A percentile compares a stretch with the other conserved stretches of the same genome.
Conservation (phyloP, 2,888 invertebrate species). For the Drosophila leonis region DNA sequence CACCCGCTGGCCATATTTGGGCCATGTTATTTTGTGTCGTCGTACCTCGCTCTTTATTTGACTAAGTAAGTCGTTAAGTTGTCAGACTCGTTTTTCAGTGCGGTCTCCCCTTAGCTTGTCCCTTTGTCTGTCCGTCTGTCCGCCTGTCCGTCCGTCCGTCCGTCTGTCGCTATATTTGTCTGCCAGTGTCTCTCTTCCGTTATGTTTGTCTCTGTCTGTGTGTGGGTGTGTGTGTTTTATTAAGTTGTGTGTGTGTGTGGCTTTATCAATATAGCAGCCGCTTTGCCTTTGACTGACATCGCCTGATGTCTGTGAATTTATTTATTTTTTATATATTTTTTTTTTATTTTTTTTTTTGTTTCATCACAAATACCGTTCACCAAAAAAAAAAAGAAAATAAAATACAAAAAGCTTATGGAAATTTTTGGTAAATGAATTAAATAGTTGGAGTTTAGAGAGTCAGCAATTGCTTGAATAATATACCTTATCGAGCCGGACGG, state of each 20-base stretch:
- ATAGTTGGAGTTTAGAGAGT: constrained; percentile 1
- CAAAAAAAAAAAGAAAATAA: constrained; percentile 20
- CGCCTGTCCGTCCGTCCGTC: constrained; percentile 1
- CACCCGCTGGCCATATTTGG: constrained; percentile 45
- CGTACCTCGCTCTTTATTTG: constrained; percentile 59
- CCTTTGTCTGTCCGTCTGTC: constrained; percentile 11
- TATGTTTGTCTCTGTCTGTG: constrained; percentile 6
- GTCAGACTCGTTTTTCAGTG: constrained; percentile 71
- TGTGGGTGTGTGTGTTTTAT: constrained; percentile 27
- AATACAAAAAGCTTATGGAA: not conserved
- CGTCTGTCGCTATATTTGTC: constrained; percentile 2
- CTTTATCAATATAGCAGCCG: constrained; percentile 73
- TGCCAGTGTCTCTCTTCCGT: constrained; percentile 1
- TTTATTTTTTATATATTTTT: constrained; percentile 2
- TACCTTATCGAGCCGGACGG: constrained; percentile 43
- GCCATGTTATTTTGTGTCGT: constrained; percentile 59
- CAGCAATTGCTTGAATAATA: constrained; percentile 24
- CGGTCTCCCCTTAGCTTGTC: constrained; percentile 29
- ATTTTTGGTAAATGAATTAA: not conserved
- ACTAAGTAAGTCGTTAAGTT: constrained; percentile 80
- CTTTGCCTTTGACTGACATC: constrained; percentile 46
- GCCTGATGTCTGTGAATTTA: constrained; percentile 35
- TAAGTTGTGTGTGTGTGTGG: constrained; percentile 39
- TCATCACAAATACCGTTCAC: constrained; percentile 35
- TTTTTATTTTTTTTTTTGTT: not conserved